These are phyloP conservation scores for Xiphorhynchus erythropygius DNA, from an alignment of 2,797 vertebrate genomes.

Conservation along the genomic window DNA sequence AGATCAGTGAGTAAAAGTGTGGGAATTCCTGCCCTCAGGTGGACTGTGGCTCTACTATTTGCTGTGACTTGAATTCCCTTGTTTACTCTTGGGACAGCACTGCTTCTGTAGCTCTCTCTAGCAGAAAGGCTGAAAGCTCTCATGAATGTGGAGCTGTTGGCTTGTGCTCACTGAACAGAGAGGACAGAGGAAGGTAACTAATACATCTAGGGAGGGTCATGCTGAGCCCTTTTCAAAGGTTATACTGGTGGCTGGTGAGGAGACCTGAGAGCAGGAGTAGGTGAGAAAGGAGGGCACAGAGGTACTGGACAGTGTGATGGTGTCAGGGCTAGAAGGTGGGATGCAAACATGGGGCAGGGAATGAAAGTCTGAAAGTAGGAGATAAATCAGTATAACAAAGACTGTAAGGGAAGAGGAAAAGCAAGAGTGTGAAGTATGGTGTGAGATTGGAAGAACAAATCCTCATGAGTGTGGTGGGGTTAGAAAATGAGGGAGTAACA, in stretches of 20 bases:
- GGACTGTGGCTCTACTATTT: neutral
- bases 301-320: neutral
- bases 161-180: neutral
- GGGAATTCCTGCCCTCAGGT: neutral
- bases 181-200: neutral
- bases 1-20: neutral
- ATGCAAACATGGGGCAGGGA: neutral
- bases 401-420: neutral
- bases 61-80: neutral
- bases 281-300: neutral
- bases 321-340: neutral
- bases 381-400: neutral
- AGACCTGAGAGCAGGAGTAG: neutral
- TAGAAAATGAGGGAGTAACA: neutral
- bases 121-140: neutral
- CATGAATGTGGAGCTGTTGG: neutral
- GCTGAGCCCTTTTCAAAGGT: neutral
- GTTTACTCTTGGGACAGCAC: too few species aligned
- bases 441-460: neutral
- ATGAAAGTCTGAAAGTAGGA: neutral
- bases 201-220: neutral
- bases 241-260: neutral
- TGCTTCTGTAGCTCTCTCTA: neutral
- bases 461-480: accelerated
- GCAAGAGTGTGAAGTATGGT: neutral